Base-by-base conservation (phyloP, 2,113 vertebrate genomes). In the Condylura cristata region DNA sequence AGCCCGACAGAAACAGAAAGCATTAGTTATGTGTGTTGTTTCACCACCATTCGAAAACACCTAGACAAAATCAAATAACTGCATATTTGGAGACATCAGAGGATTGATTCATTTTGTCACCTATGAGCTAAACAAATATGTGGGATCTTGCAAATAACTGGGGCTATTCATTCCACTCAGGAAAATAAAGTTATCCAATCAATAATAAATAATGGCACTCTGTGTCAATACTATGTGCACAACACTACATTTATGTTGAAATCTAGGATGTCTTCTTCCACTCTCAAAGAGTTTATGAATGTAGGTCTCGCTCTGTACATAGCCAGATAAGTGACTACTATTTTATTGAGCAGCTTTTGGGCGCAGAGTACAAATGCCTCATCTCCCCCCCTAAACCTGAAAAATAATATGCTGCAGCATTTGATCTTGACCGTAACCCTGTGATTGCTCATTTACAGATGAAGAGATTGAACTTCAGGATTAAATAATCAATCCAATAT, bases 221-320 rank as follows among this genome's bases (percentile, higher is more conserved):
- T 95, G 24, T 46, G 13, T 8, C 82, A 51, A 76, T 61, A 79
- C 75, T 91, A 65, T 81, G 80, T 91, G 37, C 37, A 81, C 22
- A 46, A 90, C 37, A 75, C 63, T 89, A 34, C n/a, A 70, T 72
- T 91, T 93, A 56, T 32, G n/a, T 89, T 88, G n/a, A 93, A 95
- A 91, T 61, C 56, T 51, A 92, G 71, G 78, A 97, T 90, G 41
- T 88, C 74, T 85, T 51, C 68, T 90, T 94, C 39, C 88, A 92
- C 58, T 90, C 68, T 92, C 39, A 71, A 76, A 84, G n/a, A 79
- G 80, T 92, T 90, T 83, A 79, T 83, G 81, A 95, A 92, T 90
- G 51, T 85, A 91, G 89, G 46, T 61, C 94, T 88, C n/a, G n/a
- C n/a, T n/a, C 63, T 68, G 2, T 60, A 92, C 63, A 76, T 85